Conservation (phyloP, 2,888 invertebrate species). For the Aspidiotus destructor region DNA sequence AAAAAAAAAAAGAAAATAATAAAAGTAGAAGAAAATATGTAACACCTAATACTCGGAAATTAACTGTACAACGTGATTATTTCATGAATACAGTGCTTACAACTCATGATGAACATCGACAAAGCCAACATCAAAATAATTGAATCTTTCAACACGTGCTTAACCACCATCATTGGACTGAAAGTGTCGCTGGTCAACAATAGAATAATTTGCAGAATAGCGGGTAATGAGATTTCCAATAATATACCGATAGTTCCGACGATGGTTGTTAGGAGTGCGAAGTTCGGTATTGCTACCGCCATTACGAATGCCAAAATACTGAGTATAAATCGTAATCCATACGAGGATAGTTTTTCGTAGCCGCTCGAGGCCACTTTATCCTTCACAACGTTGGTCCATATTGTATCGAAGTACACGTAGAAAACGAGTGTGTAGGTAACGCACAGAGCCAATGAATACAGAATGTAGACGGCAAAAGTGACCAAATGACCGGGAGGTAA, state of each 20-base stretch:
- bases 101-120: neutral
- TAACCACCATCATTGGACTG: neutral
- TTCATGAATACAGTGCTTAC: neutral
- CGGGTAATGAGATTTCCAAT: slow-evolving; percentile 14
- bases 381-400: slow-evolving; percentile 2
- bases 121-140: neutral
- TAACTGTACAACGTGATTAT: slow-evolving; percentile 5
- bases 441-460: slow-evolving; percentile 3
- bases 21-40: no score
- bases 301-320: slow-evolving; percentile 2
- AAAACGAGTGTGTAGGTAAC: slow-evolving; percentile 5
- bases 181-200: neutral
- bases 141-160: neutral
- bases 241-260: slow-evolving; percentile 10
- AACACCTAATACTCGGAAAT: neutral
- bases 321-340: neutral
- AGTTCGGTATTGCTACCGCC: slow-evolving; percentile 6
- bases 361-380: neutral
- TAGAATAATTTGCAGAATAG: slow-evolving; percentile 12
- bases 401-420: slow-evolving; percentile 1
- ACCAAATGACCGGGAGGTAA: slow-evolving; percentile 46
- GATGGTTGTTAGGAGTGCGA: neutral
- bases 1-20: no score
- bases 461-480: neutral
- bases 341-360: neutral